phyloP scores from a whole-genome alignment of 2,888 invertebrate species.

The Agrochola lota region DNA sequence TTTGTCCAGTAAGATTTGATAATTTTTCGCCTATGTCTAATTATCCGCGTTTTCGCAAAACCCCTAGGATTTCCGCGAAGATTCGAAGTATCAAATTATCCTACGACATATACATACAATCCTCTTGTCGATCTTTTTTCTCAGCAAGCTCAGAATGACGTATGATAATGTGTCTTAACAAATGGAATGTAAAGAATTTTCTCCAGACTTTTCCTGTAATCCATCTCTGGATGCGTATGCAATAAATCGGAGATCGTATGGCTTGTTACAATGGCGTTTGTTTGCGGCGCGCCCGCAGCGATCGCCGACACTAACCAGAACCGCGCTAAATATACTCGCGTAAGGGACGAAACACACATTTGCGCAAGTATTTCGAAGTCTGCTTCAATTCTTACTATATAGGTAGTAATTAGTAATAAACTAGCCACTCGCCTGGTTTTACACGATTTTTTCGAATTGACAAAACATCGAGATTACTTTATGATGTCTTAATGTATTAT shows the following conservation, averaged over 20 bases:
- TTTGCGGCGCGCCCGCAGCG: constrained; percentile 39
- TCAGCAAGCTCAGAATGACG: background rate
- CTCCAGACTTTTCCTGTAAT: constrained; percentile 22
- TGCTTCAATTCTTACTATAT: constrained; percentile 3
- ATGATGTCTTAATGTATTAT: too few species aligned
- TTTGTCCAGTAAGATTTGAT: too few species aligned
- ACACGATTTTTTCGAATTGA: background rate
- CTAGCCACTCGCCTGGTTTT: background rate
- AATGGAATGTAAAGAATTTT: constrained; percentile 1
- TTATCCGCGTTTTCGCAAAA: too few species aligned
- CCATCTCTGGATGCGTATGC: constrained; percentile 35
- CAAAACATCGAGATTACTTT: background rate
- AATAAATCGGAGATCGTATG: constrained; percentile 57
- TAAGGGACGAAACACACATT: constrained; percentile 42
- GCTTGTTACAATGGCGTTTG: constrained; percentile 61
- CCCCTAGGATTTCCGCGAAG: too few species aligned
- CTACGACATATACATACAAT: too few species aligned
- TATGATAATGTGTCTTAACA: background rate
- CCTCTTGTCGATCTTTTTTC: background rate
- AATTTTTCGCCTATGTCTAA: too few species aligned
- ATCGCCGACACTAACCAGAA: constrained; percentile 60
- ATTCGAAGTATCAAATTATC: too few species aligned
- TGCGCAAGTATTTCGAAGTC: background rate
- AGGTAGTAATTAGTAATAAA: background rate
- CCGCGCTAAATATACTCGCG: constrained; percentile 59